Conservation (phyloP, 2,113 vertebrate species). For the Zosterops borbonicus region DNA sequence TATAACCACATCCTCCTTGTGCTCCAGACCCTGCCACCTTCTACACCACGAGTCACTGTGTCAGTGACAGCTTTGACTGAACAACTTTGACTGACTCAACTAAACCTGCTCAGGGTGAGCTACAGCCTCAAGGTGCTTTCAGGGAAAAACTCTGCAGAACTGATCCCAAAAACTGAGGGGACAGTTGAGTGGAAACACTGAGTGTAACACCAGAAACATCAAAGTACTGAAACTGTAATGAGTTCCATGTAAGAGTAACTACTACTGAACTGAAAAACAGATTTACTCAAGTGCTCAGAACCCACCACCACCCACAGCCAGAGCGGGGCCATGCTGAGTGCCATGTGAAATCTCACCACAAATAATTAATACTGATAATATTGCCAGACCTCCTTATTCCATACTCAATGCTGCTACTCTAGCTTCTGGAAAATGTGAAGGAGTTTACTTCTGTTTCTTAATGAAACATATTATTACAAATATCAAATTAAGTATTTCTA, state of each 20-base stretch:
- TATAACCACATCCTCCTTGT: background rate
- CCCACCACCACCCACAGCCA: background rate
- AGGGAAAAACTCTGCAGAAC: background rate
- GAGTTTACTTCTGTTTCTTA: background rate
- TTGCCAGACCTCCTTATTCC: background rate
- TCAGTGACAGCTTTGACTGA: background rate
- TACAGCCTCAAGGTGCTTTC: background rate
- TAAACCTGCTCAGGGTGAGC: background rate
- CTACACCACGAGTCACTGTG: background rate
- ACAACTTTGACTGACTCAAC: background rate
- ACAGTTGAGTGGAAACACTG: background rate
- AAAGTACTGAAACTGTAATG: background rate
- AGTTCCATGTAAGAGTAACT: background rate
- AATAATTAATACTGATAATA: background rate
- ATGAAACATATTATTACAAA: background rate
- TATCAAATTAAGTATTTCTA: background rate
- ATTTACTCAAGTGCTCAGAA: background rate
- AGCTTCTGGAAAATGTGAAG: background rate
- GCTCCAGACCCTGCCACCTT: background rate
- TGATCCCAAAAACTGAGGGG: background rate
- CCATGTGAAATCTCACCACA: background rate
- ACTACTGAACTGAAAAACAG: background rate
- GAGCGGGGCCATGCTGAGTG: fast-evolving
- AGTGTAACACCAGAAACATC: background rate
- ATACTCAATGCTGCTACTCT: background rate